Evolutionary conservation across 2,113 vertebrate genomes (phyloP).

Genomic region (Melanerpes formicivorus): DNA sequence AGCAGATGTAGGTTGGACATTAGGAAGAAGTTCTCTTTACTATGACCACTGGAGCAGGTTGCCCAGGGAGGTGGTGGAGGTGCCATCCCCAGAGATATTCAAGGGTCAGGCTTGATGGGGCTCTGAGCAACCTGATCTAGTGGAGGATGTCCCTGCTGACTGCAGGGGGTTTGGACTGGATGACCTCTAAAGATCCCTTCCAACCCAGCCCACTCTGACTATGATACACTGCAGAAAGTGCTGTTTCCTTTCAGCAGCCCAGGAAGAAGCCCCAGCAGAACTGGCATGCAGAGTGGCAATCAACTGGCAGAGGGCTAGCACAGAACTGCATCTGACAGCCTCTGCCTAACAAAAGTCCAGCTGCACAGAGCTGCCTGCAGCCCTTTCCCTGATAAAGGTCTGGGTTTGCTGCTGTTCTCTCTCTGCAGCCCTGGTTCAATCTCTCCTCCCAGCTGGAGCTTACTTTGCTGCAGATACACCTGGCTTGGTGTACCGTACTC

Average conservation of each 20-base stretch:
- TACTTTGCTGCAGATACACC: not conserved
- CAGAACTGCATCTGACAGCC: not conserved
- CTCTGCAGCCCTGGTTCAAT: not conserved
- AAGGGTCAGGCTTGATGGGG: no score
- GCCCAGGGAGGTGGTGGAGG: no score
- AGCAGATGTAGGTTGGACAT: no score
- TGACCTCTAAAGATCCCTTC: no score
- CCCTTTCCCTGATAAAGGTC: not conserved
- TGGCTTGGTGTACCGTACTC: not conserved
- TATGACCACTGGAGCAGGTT: no score
- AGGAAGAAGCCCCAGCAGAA: not conserved
- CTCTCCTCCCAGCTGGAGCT: not conserved
- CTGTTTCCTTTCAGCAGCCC: not conserved
- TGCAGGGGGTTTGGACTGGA: no score
- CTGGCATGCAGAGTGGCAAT: not conserved
- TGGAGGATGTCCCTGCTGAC: no score
- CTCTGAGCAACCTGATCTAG: no score
- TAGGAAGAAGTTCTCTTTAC: no score
- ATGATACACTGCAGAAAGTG: not conserved
- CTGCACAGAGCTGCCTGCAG: conserved; percentile 23
- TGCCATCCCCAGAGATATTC: no score
- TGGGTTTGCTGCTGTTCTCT: not conserved
- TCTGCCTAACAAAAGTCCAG: not conserved
- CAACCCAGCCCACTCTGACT: no score
- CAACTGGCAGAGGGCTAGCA: not conserved